phyloP scores from a whole-genome alignment of 2,113 vertebrate species.

The Hystrix brachyura region DNA sequence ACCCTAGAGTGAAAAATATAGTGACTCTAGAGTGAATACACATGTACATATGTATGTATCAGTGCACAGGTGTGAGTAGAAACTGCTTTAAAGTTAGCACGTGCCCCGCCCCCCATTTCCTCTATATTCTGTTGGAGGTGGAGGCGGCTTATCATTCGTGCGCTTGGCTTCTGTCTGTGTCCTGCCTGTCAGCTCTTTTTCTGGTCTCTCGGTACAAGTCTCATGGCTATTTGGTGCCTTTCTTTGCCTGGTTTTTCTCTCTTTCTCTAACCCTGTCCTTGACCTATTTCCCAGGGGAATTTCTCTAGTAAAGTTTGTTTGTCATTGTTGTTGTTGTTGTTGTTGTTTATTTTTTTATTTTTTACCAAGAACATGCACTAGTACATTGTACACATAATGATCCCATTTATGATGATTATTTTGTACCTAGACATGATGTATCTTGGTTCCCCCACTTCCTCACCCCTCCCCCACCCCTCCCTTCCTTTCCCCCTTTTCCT shows the following conservation, averaged over 20 bases:
- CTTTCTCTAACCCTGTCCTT: background rate
- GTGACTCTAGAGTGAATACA: background rate
- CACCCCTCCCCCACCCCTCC: no score
- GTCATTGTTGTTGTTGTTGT: no score
- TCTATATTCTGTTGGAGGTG: background rate
- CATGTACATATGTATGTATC: background rate
- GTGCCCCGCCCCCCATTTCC: background rate
- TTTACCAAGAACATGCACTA: no score
- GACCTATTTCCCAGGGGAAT: background rate
- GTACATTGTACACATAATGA: no score
- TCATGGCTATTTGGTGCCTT: background rate
- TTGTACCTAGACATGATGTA: no score
- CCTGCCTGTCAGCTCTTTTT: background rate
- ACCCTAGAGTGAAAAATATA: background rate
- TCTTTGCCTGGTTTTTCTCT: background rate
- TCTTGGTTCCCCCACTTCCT: no score
- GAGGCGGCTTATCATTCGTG: background rate
- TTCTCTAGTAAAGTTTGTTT: background rate
- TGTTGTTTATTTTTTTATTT: no score
- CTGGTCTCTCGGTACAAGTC: background rate
- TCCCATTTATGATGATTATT: no score
- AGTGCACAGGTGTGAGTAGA: background rate
- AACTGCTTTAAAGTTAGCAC: background rate
- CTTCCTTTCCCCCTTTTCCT: no score
- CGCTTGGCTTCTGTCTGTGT: background rate